phyloP scores from a whole-genome alignment of 2,113 vertebrate genomes.

The Falco punctatus region DNA sequence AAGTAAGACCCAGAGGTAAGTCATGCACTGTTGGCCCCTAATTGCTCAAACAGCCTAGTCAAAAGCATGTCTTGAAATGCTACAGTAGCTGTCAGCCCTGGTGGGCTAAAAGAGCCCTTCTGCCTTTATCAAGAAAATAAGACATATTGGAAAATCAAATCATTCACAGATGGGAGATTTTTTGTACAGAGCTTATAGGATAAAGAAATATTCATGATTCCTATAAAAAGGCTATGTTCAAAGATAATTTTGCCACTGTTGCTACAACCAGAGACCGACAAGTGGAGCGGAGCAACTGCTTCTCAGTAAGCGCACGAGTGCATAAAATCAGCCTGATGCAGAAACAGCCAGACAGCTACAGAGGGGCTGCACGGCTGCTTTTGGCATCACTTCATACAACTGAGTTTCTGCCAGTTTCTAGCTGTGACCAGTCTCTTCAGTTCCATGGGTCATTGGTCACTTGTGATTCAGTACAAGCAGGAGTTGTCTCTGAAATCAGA shows the following conservation, averaged over 20 bases:
- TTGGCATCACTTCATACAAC: background rate
- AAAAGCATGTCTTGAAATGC: constrained; percentile 24
- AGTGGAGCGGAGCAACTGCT: background rate
- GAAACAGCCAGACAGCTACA: background rate
- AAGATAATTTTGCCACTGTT: constrained; percentile 49
- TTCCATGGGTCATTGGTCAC: background rate
- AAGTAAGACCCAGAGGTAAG: constrained; percentile 19
- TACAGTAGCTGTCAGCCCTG: background rate
- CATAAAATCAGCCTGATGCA: background rate
- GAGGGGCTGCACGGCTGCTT: background rate
- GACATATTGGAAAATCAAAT: constrained; percentile 53
- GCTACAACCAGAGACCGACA: constrained; percentile 13
- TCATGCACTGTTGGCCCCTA: background rate
- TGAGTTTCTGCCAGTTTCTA: background rate
- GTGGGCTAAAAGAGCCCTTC: constrained; percentile 1
- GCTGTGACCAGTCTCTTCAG: background rate
- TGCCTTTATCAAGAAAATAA: constrained; percentile 10
- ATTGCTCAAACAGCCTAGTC: background rate
- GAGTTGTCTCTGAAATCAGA: background rate
- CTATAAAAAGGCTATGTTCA: constrained; percentile 46
- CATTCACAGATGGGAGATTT: constrained; percentile 47
- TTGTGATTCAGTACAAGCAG: background rate
- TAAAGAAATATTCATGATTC: constrained; percentile 43
- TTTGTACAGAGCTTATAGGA: background rate
- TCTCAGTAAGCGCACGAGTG: background rate